These are phyloP conservation scores for Panorpa germanica DNA, from an alignment of 2,888 invertebrate genomes.

Conservation along the genomic window DNA sequence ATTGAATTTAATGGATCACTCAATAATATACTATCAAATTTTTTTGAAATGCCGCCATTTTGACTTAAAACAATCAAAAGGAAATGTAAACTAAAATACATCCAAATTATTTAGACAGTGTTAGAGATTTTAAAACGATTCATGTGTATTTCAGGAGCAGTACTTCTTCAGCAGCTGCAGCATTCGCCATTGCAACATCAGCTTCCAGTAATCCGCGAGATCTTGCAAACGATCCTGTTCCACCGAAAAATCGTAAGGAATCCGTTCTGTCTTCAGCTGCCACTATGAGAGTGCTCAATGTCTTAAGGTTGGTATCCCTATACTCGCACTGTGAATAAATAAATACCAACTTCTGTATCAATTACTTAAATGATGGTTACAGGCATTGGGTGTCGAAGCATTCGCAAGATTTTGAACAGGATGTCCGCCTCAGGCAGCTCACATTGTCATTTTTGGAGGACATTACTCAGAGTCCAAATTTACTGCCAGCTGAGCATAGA, in stretches of 20 bases:
- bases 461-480: slow-evolving; percentile 62
- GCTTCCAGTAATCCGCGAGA: slow-evolving; percentile 70
- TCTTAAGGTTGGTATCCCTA: slow-evolving; percentile 33
- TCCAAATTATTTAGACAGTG: no score
- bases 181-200: slow-evolving; percentile 82
- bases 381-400: slow-evolving; percentile 88
- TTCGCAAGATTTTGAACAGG: slow-evolving; percentile 70
- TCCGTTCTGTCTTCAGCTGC: slow-evolving; percentile 82
- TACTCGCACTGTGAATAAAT: slow-evolving; percentile 5
- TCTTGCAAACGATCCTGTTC: slow-evolving; percentile 24
- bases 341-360: no score
- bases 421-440: slow-evolving; percentile 49
- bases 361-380: slow-evolving; percentile 10
- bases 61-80: no score
- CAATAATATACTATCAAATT: no score
- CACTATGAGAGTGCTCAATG: slow-evolving; percentile 81
- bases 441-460: slow-evolving; percentile 79
- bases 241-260: slow-evolving; percentile 35
- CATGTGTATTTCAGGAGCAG: slow-evolving; percentile 40
- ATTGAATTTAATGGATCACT: no score
- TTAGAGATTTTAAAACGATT: no score
- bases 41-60: no score
- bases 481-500: slow-evolving; percentile 76
- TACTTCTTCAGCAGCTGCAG: slow-evolving; percentile 70
- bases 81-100: no score